These are phyloP conservation scores for Campylorhamphus procurvoides DNA, from an alignment of 2,113 vertebrate genomes.

Conservation along the genomic window DNA sequence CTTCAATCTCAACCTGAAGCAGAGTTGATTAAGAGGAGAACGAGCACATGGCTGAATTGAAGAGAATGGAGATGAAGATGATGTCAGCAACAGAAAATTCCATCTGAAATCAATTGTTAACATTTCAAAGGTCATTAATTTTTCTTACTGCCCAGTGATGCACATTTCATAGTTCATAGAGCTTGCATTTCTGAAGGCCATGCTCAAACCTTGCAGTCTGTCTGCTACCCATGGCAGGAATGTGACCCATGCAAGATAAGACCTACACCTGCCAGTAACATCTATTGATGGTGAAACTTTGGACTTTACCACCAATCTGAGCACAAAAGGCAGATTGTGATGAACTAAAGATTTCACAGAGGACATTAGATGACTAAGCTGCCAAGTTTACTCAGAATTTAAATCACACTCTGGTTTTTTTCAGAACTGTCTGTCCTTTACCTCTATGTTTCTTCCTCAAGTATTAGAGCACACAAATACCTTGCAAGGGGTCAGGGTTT, in stretches of 20 bases:
- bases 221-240: slow-evolving; percentile 7
- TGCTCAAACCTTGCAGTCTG: not conserved
- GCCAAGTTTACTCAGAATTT: not conserved
- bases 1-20: not conserved
- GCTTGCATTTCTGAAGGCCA: not conserved
- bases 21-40: not conserved
- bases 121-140: not conserved
- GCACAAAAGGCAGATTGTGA: not conserved
- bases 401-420: not conserved
- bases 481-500: not conserved
- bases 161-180: not conserved
- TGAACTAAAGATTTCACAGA: not conserved
- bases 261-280: not conserved
- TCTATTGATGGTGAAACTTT: not conserved
- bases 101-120: not conserved
- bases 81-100: not conserved
- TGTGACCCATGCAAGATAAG: not conserved
- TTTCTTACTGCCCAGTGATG: not conserved
- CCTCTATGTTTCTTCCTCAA: not conserved
- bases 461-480: not conserved
- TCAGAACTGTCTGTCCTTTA: not conserved
- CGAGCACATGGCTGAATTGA: fast-evolving
- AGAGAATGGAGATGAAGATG: not conserved
- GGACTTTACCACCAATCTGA: not conserved
- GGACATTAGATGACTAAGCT: not conserved